Percentiles rank a stretch among this genome's conserved stretches.
Evolutionary conservation across 2,797 vertebrate genomes (phyloP).

Genomic region (Lepilemur ruficaudatus): DNA sequence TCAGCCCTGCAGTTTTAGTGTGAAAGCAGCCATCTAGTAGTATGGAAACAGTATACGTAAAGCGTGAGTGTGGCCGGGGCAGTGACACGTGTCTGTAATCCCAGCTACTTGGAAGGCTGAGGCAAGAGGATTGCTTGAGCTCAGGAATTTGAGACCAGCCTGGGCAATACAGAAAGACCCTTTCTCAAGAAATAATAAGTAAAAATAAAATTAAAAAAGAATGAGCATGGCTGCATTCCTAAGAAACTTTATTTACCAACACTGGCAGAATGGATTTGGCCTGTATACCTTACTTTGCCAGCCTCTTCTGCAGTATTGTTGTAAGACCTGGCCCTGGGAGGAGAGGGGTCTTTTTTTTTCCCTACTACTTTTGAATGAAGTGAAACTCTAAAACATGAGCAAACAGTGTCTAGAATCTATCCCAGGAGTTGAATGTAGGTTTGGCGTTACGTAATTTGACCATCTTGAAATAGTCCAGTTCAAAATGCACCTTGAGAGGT

Average conservation of each 20-base stretch:
- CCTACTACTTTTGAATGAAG: neutral
- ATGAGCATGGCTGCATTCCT: neutral
- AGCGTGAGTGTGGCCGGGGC: neutral
- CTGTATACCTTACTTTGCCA: accelerated
- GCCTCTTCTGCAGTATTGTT: neutral
- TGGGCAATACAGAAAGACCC: neutral
- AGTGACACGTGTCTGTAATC: neutral
- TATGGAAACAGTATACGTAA: accelerated
- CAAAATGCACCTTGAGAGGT: neutral
- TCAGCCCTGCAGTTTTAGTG: accelerated
- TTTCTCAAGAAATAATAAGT: neutral
- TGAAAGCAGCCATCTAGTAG: neutral
- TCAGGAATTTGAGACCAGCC: neutral
- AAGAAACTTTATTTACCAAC: neutral
- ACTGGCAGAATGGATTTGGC: neutral
- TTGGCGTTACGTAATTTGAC: neutral
- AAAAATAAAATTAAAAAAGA: neutral
- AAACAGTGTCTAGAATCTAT: neutral
- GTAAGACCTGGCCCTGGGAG: neutral
- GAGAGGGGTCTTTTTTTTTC: neutral
- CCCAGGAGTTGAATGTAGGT: neutral
- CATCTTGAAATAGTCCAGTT: neutral
- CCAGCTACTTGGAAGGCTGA: neutral
- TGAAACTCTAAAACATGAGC: neutral
- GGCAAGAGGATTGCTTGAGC: no score